Conservation (phyloP, 2,797 vertebrate species). For the Morus bassanus region DNA sequence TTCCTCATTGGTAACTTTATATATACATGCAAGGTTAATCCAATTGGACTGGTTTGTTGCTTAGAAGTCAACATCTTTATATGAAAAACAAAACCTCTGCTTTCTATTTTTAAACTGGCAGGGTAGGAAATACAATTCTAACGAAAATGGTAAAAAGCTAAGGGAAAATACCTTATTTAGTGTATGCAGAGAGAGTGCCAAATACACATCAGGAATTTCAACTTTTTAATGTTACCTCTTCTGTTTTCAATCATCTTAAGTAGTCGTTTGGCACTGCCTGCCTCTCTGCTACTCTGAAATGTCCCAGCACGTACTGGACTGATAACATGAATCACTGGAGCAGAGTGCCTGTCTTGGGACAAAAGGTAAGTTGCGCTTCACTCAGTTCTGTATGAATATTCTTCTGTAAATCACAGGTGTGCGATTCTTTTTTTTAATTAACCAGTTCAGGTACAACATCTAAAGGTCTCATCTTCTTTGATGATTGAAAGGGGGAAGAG, state of each 20-base stretch:
- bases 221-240: constrained; percentile 57
- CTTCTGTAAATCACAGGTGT: not conserved
- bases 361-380: constrained; percentile 32
- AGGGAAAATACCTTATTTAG: constrained; percentile 38
- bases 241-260: constrained; percentile 60
- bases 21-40: constrained; percentile 23
- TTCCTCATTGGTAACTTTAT: constrained; percentile 27
- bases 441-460: not conserved
- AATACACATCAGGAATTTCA: constrained; percentile 67
- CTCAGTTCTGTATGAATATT: constrained; percentile 1
- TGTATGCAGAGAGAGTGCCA: constrained; percentile 62
- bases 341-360: constrained; percentile 21
- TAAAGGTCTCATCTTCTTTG: not conserved
- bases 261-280: constrained; percentile 50
- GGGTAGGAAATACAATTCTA: constrained; percentile 9
- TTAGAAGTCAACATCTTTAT: constrained; percentile 24
- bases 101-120: constrained; percentile 17
- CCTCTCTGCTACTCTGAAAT: constrained; percentile 45
- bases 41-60: constrained; percentile 27
- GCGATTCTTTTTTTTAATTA: not conserved
- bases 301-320: not conserved
- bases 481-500: not conserved
- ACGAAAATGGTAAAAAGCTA: constrained; percentile 10
- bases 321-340: not conserved
- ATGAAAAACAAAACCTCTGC: not conserved